Evolutionary conservation across 1,140 invertebrate species (phyloP), one percentile per base, ranked within the genome.

Genomic region (Uloborus diversus): DNA sequence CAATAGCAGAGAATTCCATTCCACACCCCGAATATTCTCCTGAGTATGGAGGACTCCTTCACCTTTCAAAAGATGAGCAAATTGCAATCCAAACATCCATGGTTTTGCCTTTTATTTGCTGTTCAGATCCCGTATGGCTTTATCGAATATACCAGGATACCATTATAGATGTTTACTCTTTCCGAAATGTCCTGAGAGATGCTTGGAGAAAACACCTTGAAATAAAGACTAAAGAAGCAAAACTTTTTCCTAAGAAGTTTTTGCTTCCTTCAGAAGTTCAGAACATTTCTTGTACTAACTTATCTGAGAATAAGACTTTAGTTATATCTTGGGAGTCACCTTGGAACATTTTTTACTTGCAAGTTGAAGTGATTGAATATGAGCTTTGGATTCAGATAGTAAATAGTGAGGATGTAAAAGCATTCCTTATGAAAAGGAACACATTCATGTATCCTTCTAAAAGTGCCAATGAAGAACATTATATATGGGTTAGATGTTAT

Each of bases 131-230:
- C 5, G 85, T 85, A 9, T 90, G 89, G 87, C 81, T 90, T 51
- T 90, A 86, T 83, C 84, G 88, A 73, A 89, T 89, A 73, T 90
- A 89, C 82, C 89, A 90, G 82, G 89, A 90, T 83, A 90, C 89
- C 17, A 30, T 83, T 32, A 87, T 89, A 0, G 85, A 88, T 81
- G 73, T 87, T 5, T 20, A 37, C n/a, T 69, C 81, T 11, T 82
- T 89, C 23, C 37, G 82, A 3, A 37, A 70, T 35, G n/a, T 82
- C 14, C 27, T 82, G 11, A 33, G 17, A 0, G 30, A n/a, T 27
- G 71, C 65, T 20, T 47, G 47, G 14, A 37, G 30, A 33, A 53
- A 61, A 27, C 13, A 3, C 17, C 32, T 37, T n/a, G 5, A 61
- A 33, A 9, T 20, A 4, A 4, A 70, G 25, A 33, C 7, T 20